Conservation (phyloP, 2,888 invertebrate genomes). For the Tuberolachnus salignus region DNA sequence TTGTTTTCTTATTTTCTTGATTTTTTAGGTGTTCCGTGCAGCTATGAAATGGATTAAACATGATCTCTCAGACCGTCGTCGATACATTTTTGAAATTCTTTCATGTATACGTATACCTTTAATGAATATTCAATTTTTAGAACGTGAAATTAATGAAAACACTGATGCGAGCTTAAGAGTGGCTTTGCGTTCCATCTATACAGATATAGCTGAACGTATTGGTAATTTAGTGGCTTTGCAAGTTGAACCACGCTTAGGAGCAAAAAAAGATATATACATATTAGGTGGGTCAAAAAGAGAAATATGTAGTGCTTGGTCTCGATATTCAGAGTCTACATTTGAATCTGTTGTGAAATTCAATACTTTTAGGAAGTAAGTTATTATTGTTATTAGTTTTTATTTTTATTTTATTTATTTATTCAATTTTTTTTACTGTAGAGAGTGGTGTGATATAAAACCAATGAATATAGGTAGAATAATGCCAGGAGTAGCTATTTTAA, state of each 20-base stretch:
- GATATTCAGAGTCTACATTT: slow-evolving; percentile 80
- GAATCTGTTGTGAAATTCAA: slow-evolving; percentile 85
- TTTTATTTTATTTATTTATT: not conserved
- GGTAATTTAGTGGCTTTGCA: slow-evolving; percentile 71
- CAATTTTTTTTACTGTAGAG: slow-evolving; percentile 64
- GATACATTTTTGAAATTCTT: slow-evolving; percentile 85
- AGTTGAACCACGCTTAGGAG: slow-evolving; percentile 80
- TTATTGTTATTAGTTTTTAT: slow-evolving; percentile 27
- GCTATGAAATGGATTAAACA: slow-evolving; percentile 87
- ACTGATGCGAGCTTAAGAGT: slow-evolving; percentile 79
- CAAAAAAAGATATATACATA: slow-evolving; percentile 84
- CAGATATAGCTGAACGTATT: slow-evolving; percentile 70
- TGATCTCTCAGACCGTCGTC: slow-evolving; percentile 76
- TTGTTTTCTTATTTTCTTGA: not conserved
- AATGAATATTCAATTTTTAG: slow-evolving; percentile 79
- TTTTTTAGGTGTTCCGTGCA: slow-evolving; percentile 75
- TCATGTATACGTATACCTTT: slow-evolving; percentile 81
- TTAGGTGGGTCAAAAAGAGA: slow-evolving; percentile 88
- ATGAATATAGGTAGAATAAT: slow-evolving; percentile 85
- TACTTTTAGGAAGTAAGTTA: slow-evolving; percentile 70
- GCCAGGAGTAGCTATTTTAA: slow-evolving; percentile 83
- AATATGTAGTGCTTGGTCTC: slow-evolving; percentile 72
- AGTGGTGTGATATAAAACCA: slow-evolving; percentile 81
- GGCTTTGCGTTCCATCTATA: slow-evolving; percentile 78
- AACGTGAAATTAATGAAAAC: slow-evolving; percentile 77